phyloP scores from a whole-genome alignment of 1,140 invertebrate genomes.

The Trissolcus basalis region DNA sequence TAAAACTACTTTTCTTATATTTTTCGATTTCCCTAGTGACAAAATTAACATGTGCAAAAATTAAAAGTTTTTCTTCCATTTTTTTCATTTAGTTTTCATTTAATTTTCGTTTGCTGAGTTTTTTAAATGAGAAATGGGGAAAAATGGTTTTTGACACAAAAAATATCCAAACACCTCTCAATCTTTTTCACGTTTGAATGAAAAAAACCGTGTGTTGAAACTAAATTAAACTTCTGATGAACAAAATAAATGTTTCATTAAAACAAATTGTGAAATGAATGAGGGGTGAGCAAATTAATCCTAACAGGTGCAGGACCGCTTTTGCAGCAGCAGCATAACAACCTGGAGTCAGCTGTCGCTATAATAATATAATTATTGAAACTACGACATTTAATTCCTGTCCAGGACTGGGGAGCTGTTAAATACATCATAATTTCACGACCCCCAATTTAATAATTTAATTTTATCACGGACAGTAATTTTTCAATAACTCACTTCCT shows the following conservation, averaged over 20 bases:
- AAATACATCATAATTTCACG: constrained; percentile 38
- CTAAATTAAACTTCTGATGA: too few relatives aligned
- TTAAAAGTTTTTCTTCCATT: constrained; percentile 2
- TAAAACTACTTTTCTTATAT: constrained; percentile 43
- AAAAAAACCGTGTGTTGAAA: too few relatives aligned
- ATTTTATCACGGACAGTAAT: constrained; percentile 16
- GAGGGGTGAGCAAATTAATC: constrained; percentile 59
- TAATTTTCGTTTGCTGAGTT: too few relatives aligned
- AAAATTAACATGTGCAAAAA: constrained; percentile 60
- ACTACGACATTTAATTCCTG: constrained; percentile 45
- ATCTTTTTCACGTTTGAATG: constrained; percentile 58
- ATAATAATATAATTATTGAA: constrained; percentile 54
- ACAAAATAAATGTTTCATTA: too few relatives aligned
- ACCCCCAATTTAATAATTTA: constrained; percentile 20
- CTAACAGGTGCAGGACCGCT: constrained; percentile 72
- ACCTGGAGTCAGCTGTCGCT: constrained; percentile 55
- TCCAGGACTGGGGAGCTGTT: constrained; percentile 46
- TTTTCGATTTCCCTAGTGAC: constrained; percentile 30
- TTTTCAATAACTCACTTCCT: constrained; percentile 33
- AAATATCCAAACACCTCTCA: constrained; percentile 19
- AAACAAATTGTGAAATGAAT: constrained; percentile 63
- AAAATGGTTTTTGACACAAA: background rate
- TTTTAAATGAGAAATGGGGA: too few relatives aligned
- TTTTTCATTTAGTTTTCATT: background rate
- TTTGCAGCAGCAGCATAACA: constrained; percentile 68